Evolutionary conservation across 1,140 invertebrate genomes (phyloP).

Genomic region (Magallana gigas): DNA sequence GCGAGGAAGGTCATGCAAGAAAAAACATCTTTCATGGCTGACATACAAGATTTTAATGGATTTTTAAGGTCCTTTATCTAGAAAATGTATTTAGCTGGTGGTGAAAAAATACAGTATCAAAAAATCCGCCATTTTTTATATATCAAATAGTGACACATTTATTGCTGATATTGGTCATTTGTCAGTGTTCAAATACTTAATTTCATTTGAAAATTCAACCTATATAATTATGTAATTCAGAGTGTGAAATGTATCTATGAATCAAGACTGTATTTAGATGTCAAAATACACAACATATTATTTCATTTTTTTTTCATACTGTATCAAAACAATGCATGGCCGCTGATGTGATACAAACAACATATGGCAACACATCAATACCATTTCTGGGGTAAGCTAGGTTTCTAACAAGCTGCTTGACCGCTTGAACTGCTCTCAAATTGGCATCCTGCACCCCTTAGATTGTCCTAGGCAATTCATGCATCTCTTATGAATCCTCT

Average conservation of each 20-base stretch:
- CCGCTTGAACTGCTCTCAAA: conserved; percentile 26
- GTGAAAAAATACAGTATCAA: not conserved
- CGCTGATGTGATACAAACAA: not conserved
- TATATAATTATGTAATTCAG: too few species aligned
- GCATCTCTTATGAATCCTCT: conserved; percentile 9
- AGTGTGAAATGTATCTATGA: too few species aligned
- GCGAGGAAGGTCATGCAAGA: conserved; percentile 30
- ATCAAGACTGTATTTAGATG: too few species aligned
- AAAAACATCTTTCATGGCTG: conserved; percentile 23
- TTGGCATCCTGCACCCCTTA: conserved; percentile 7
- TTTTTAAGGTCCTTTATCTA: conserved; percentile 26
- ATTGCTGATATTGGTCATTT: too few species aligned
- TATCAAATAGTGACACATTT: not conserved
- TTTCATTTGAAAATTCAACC: too few species aligned
- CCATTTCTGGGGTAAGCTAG: not conserved
- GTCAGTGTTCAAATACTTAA: too few species aligned
- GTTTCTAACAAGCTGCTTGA: conserved; percentile 23
- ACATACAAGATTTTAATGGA: conserved; percentile 36
- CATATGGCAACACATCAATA: conserved; percentile 4
- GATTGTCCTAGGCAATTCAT: conserved; percentile 26
- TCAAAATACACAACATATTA: too few species aligned
- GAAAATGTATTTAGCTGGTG: not conserved
- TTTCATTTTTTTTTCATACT: too few species aligned
- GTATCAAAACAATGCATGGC: too few species aligned
- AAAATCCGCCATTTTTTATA: not conserved